phyloP scores from a whole-genome alignment of 1,140 invertebrate genomes.

The Lepidurus arcticus region DNA sequence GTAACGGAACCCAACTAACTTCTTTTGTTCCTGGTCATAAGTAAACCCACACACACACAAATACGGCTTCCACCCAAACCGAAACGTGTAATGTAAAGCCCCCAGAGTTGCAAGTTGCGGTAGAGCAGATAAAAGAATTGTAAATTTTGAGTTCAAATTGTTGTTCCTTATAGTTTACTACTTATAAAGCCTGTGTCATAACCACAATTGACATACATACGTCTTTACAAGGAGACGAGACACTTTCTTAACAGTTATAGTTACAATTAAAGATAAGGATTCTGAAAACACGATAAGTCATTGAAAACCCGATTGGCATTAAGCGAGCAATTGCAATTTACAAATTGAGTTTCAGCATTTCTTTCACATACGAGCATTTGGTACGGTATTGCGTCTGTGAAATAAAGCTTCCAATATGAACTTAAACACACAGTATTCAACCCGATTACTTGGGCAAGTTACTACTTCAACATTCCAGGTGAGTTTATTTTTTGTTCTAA shows the following conservation, averaged over 20 bases:
- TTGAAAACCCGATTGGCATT: too few relatives aligned
- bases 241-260: too few relatives aligned
- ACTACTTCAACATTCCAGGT: not conserved
- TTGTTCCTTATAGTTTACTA: not conserved
- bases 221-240: too few relatives aligned
- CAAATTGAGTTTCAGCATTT: too few relatives aligned
- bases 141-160: not conserved
- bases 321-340: too few relatives aligned
- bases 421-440: not conserved
- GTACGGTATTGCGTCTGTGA: not conserved
- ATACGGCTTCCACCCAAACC: conserved; percentile 2
- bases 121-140: not conserved
- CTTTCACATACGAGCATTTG: too few relatives aligned
- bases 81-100: conserved; percentile 13
- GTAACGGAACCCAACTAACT: conserved; percentile 9
- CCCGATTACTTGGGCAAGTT: not conserved
- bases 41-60: not conserved
- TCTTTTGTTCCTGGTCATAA: not conserved
- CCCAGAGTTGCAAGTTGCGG: not conserved
- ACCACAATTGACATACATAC: not conserved
- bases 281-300: too few relatives aligned
- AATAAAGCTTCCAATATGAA: not conserved
- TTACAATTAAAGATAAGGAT: too few relatives aligned
- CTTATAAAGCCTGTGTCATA: not conserved
- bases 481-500: not conserved